phyloP scores from a whole-genome alignment of 64 coral and sea anemone genomes.

The Porites lutea region DNA sequence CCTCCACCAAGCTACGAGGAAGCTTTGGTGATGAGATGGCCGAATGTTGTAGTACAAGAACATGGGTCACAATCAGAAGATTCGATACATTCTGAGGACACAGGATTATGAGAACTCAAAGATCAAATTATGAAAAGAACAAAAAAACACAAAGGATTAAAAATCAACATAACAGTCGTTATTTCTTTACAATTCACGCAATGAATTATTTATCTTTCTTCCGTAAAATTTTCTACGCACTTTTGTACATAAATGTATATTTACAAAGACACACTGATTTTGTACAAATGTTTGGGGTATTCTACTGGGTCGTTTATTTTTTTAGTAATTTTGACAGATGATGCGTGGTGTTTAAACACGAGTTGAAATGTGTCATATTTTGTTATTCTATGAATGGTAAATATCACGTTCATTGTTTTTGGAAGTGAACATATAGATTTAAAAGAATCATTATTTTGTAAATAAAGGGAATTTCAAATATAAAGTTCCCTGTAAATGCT shows the following conservation, averaged over 20 bases:
- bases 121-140: background rate
- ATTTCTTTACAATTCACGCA: background rate
- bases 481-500: no score
- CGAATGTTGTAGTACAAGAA: conserved; percentile 6
- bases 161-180: background rate
- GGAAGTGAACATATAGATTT: no score
- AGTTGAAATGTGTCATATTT: no score
- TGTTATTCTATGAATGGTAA: no score
- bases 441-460: no score
- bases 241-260: conserved; percentile 32
- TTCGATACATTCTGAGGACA: background rate
- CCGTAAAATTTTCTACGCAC: background rate
- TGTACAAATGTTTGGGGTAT: background rate
- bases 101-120: background rate
- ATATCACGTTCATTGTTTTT: no score
- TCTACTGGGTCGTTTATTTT: background rate
- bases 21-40: conserved; percentile 40
- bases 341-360: no score
- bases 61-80: conserved; percentile 6
- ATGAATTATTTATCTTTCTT: background rate
- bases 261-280: background rate
- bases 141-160: background rate
- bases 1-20: conserved; percentile 40
- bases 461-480: no score
- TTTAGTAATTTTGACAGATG: background rate